These are phyloP conservation scores for Salminus brasiliensis DNA, from an alignment of 2,113 vertebrate species.

Conservation along the genomic window DNA sequence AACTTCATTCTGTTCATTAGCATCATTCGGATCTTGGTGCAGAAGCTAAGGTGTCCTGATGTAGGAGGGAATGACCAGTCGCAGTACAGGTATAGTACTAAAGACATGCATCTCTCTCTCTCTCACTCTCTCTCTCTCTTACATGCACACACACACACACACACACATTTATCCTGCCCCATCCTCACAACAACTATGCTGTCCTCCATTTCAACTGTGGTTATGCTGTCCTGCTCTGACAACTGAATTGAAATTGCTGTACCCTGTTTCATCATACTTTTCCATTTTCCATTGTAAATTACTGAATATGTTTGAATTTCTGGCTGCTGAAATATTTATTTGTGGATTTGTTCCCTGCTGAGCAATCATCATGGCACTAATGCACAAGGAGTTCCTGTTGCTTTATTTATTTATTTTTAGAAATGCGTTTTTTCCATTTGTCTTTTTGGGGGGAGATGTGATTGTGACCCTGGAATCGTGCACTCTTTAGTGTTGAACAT, in stretches of 20 bases:
- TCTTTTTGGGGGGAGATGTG: background rate
- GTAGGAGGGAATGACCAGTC: slow-evolving; percentile 84
- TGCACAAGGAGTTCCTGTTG: background rate
- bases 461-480: background rate
- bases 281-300: background rate
- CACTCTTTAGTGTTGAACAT: background rate
- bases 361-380: background rate
- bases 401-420: background rate
- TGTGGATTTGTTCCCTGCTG: background rate
- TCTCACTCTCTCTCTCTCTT: background rate
- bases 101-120: background rate
- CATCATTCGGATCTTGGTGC: slow-evolving; percentile 92
- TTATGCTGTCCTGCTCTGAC: background rate
- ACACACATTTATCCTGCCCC: background rate
- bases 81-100: slow-evolving; percentile 67
- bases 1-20: slow-evolving; percentile 95
- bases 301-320: slow-evolving; percentile 31
- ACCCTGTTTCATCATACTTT: slow-evolving; percentile 28
- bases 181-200: background rate
- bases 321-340: slow-evolving; percentile 40
- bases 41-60: slow-evolving; percentile 93
- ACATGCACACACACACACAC: background rate
- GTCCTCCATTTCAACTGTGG: background rate
- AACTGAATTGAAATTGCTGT: slow-evolving; percentile 26
- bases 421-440: background rate